Evolutionary conservation across 2,797 vertebrate species (phyloP).

Genomic region (Chlorospingus flavigularis): DNA sequence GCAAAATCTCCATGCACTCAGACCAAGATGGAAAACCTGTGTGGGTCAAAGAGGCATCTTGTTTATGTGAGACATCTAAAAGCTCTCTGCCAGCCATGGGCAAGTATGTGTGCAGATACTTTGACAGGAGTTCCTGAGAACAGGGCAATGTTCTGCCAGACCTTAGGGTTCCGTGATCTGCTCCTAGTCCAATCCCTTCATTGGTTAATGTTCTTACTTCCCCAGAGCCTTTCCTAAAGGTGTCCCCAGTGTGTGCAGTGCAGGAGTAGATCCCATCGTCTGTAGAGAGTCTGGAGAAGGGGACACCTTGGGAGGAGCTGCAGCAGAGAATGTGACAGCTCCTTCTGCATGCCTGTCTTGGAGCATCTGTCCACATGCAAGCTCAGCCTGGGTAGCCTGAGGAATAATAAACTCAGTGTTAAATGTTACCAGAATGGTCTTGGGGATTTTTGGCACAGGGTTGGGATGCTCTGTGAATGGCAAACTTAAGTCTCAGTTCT

Average conservation of each 20-base stretch:
- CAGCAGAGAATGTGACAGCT: neutral
- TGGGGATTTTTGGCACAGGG: neutral
- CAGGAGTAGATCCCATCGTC: neutral
- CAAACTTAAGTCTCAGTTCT: neutral
- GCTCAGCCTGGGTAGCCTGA: neutral
- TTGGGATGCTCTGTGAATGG: neutral
- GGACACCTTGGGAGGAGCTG: neutral
- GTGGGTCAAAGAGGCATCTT: neutral
- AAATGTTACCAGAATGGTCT: neutral
- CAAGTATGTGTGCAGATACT: neutral
- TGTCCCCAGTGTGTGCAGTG: fast-evolving
- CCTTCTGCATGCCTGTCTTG: neutral
- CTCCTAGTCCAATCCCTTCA: neutral
- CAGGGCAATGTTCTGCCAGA: neutral
- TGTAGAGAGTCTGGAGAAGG: neutral
- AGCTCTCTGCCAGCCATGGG: neutral
- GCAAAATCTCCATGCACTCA: neutral
- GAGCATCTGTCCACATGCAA: fast-evolving
- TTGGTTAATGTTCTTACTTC: fast-evolving
- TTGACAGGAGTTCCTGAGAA: neutral
- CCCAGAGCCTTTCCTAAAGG: neutral
- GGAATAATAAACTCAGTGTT: neutral
- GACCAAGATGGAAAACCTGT: neutral
- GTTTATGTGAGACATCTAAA: neutral
- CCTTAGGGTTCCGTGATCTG: fast-evolving